phyloP scores from a whole-genome alignment of 2,113 vertebrate genomes.

The Trachemys scripta region DNA sequence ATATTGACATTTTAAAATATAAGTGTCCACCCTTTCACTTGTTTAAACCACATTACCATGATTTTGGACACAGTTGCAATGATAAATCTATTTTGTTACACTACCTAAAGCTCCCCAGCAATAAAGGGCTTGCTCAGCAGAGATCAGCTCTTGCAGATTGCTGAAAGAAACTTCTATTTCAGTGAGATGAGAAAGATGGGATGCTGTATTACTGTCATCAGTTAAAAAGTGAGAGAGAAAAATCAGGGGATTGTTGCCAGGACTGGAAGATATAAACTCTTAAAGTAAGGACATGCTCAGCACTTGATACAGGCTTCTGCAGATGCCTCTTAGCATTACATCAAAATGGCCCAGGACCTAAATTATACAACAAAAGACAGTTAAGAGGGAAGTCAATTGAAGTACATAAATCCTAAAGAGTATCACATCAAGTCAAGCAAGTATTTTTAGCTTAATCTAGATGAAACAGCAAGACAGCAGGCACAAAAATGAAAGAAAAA shows the following conservation, averaged over 20 bases:
- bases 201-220: neutral
- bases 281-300: neutral
- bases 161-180: neutral
- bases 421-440: slow-evolving; percentile 57
- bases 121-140: neutral
- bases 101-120: neutral
- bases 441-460: slow-evolving; percentile 75
- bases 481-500: slow-evolving; percentile 64
- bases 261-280: neutral
- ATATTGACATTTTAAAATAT: rapidly evolving
- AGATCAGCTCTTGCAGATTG: neutral
- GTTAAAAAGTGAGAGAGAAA: neutral
- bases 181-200: neutral
- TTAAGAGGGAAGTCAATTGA: slow-evolving; percentile 71
- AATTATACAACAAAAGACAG: slow-evolving; percentile 57
- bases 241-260: neutral
- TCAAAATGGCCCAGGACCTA: slow-evolving; percentile 24
- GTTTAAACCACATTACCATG: neutral
- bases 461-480: slow-evolving; percentile 66
- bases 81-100: neutral
- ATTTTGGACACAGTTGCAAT: neutral
- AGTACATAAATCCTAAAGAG: slow-evolving; percentile 66
- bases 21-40: rapidly evolving
- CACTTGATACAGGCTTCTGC: neutral
- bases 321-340: neutral